Evolutionary conservation across 64 coral and sea anemone species (phyloP).

Genomic region (Dendrophyllia cribrosa): DNA sequence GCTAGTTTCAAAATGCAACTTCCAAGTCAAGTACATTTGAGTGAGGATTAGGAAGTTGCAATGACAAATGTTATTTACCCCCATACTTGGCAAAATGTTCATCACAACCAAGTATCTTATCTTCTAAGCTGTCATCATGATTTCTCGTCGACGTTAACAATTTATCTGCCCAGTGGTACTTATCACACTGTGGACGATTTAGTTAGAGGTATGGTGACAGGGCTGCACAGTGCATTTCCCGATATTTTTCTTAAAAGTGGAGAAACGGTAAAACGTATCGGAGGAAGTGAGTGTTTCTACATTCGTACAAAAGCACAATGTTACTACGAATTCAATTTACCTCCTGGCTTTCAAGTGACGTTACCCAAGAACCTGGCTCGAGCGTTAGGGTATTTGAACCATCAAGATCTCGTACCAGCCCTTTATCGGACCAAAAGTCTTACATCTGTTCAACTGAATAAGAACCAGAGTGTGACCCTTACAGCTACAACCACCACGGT

Average conservation of each 20-base stretch:
- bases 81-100: neutral
- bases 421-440: neutral
- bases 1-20: conserved; percentile 7
- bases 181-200: neutral
- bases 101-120: neutral
- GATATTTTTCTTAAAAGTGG: neutral
- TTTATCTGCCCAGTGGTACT: conserved; percentile 35
- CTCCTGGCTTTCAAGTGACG: neutral
- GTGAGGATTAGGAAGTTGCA: neutral
- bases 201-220: neutral
- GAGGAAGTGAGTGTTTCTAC: conserved; percentile 24
- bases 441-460: neutral
- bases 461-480: neutral
- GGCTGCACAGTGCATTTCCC: neutral
- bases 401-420: neutral
- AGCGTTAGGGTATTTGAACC: neutral
- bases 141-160: neutral
- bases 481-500: neutral
- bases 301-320: neutral
- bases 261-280: neutral
- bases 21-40: neutral
- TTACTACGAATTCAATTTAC: neutral
- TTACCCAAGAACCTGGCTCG: conserved; percentile 6
- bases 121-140: neutral
- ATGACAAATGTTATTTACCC: conserved; percentile 4